Percentiles rank a stretch among this genome's conserved stretches.
Evolutionary conservation across 1,140 invertebrate genomes (phyloP).

Genomic region (Palaemon carinicauda): DNA sequence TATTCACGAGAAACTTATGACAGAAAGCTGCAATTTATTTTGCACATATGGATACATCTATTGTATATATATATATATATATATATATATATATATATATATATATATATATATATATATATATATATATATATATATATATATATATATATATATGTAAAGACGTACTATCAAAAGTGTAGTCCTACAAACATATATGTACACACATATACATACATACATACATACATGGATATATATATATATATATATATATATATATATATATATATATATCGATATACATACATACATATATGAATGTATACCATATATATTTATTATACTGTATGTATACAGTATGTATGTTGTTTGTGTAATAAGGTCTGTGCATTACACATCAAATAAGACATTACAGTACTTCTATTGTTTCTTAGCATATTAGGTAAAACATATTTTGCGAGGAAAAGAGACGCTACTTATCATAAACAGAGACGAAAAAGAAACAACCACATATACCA

Average conservation of each 20-base stretch:
- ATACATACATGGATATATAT: background rate
- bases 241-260: constrained; percentile 25
- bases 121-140: constrained; percentile 2
- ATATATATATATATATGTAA: constrained; percentile 15
- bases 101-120: constrained; percentile 16
- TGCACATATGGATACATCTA: background rate
- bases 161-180: too few relatives aligned
- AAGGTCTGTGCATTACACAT: too few relatives aligned
- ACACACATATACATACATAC: background rate
- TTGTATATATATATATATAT: background rate
- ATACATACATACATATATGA: constrained; percentile 21
- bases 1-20: too few relatives aligned
- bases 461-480: too few relatives aligned
- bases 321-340: background rate
- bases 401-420: too few relatives aligned
- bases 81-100: background rate
- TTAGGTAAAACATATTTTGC: too few relatives aligned
- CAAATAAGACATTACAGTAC: too few relatives aligned
- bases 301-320: background rate
- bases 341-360: too few relatives aligned
- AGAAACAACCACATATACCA: background rate
- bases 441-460: too few relatives aligned
- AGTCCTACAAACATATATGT: too few relatives aligned
- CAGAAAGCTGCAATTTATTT: too few relatives aligned
- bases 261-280: constrained; percentile 27